These are phyloP conservation scores for Parus major DNA, from an alignment of 2,113 vertebrate species.

Conservation along the genomic window DNA sequence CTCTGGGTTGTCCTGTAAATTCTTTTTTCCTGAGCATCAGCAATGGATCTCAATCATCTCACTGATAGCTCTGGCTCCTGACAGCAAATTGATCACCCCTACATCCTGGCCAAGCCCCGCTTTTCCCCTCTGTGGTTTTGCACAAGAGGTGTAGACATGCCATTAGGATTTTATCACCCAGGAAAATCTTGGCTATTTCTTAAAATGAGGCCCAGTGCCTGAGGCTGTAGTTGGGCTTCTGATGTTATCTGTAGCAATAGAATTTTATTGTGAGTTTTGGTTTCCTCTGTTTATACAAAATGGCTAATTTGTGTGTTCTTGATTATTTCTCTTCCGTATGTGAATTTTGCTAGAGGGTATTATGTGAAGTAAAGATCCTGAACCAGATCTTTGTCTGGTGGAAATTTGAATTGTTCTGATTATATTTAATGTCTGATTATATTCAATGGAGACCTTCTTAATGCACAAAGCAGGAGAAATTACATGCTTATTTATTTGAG, in stretches of 20 bases:
- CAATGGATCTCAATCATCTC: background rate
- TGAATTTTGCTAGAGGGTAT: slow-evolving; percentile 18
- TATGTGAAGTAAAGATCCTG: background rate
- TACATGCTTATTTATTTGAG: background rate
- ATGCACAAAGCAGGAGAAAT: background rate
- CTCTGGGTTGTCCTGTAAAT: background rate
- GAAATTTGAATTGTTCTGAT: slow-evolving; percentile 11
- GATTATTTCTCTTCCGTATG: background rate
- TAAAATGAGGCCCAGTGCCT: background rate
- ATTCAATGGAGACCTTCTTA: background rate
- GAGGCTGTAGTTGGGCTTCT: background rate
- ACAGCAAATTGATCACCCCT: background rate
- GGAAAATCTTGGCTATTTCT: background rate
- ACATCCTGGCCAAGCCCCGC: background rate
- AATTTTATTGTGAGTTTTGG: background rate
- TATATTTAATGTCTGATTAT: background rate
- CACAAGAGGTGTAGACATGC: background rate
- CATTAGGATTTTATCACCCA: background rate
- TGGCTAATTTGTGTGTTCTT: background rate
- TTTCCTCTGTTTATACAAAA: background rate
- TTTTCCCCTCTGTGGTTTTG: background rate
- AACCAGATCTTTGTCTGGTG: background rate
- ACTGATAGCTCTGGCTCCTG: background rate
- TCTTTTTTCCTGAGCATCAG: background rate
- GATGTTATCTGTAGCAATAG: background rate